phyloP scores from a whole-genome alignment of 2,797 vertebrate genomes.

The Onychomys leucogaster region DNA sequence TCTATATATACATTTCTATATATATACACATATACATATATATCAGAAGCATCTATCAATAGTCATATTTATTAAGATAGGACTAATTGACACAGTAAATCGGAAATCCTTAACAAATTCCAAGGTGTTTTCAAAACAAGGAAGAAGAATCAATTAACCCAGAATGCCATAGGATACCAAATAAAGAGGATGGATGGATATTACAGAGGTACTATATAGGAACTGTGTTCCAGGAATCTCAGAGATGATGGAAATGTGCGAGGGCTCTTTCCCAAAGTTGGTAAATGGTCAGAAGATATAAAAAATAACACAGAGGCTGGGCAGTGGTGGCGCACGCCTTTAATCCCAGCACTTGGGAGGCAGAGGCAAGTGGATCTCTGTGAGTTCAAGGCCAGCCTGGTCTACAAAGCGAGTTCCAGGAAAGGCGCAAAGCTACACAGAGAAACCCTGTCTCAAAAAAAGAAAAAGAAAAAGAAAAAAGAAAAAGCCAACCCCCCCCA shows the following conservation, averaged over 20 bases:
- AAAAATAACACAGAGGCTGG: background rate
- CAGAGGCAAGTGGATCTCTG: no score
- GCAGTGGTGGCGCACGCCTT: no score
- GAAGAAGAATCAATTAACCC: background rate
- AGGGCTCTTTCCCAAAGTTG: constrained; percentile 13
- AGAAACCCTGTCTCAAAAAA: no score
- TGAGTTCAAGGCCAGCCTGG: no score
- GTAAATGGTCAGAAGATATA: background rate
- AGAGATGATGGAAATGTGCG: background rate
- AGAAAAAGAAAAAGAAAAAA: no score
- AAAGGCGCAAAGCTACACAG: no score
- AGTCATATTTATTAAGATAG: background rate
- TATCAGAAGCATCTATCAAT: background rate
- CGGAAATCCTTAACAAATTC: background rate
- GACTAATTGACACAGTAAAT: background rate
- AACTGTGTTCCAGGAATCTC: background rate
- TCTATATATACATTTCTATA: no score
- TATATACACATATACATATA: background rate
- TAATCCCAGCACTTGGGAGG: no score
- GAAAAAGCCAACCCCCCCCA: no score
- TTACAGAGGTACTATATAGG: background rate
- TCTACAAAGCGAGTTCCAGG: no score
- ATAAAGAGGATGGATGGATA: background rate
- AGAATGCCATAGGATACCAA: background rate
- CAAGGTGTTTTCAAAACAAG: background rate